Conservation (phyloP, 1,140 invertebrate genomes). For the Euschistus heros region DNA sequence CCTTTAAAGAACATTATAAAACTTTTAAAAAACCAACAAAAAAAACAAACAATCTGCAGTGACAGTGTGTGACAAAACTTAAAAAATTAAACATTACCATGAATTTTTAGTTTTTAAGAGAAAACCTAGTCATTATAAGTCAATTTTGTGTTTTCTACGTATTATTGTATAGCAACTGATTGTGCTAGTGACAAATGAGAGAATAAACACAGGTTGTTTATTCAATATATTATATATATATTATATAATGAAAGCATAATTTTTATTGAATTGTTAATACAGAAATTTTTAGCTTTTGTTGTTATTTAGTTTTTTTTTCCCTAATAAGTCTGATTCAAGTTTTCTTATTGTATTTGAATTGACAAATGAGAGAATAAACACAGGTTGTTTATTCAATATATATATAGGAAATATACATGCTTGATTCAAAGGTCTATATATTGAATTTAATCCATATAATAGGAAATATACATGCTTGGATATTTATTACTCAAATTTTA, state of each 20-base stretch:
- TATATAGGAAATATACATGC: too few species aligned
- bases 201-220: neutral
- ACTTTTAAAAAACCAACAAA: too few species aligned
- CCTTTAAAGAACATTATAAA: too few species aligned
- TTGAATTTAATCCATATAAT: too few species aligned
- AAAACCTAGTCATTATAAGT: constrained; percentile 3
- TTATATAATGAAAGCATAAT: neutral
- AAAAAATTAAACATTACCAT: constrained; percentile 5
- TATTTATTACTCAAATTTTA: too few species aligned
- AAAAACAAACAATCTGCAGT: too few species aligned
- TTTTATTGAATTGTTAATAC: constrained; percentile 14
- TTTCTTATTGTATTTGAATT: too few species aligned
- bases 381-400: neutral
- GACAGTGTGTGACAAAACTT: neutral
- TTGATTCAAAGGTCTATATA: too few species aligned
- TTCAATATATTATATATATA: neutral
- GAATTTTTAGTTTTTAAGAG: constrained; percentile 3
- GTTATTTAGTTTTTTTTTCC: neutral
- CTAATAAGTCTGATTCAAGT: too few species aligned
- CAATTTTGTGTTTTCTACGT: constrained; percentile 4
- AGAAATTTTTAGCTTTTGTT: constrained; percentile 13
- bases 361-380: neutral
- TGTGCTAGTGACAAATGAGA: neutral
- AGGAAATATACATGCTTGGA: too few species aligned
- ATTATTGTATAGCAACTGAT: neutral